Base-by-base conservation (phyloP, 2,888 invertebrate species). In the Syrphus vitripennis region DNA sequence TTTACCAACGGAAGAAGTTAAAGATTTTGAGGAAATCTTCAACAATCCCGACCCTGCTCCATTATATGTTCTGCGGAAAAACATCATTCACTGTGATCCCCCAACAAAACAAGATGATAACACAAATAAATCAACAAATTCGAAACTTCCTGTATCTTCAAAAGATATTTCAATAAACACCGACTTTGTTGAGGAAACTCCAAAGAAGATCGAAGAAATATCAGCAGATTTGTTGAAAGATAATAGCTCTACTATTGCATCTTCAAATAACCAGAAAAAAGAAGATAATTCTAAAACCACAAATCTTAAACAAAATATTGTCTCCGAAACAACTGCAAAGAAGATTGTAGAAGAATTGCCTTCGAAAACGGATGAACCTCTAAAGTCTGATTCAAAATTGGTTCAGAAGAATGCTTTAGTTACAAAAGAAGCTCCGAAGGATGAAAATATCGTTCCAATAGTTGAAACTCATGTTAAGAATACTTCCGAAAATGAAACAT, bases 11-110 rank as follows among this genome's bases (percentile, higher is more conserved):
- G 40, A 50, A 14, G 86, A 86, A 4, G n/a, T 65, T 19, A 77
- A 55, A 19, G 74, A 50, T 2, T 72, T 86, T n/a, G 77, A 86
- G 26, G 72, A 86, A 57, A 81, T 86, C 10, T 86, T 86, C 19
- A 61, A 40, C 10, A 77, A 86, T 48, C 26, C 45, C n/a, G 86
- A 86, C 40, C 26, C 37, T 1, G 74, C 82, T 3, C 86, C 86
- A 3, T 45, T 86, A 12, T 86, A 86, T 34, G 77, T 86, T 40
- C 12, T 86, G 2, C 82, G 77, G 2, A 86, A 86, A 55, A 86
- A 86, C 29, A 78, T 86, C 19, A 86, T 86, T 24, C 86, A 86
- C 19, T 86, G 86, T 37, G 86, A 86, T 42, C 86, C 86, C 1
- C 86, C 86, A 1, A 78, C 86, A 1, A 78, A 86, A 10, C 3